Evolutionary conservation across 1,140 invertebrate genomes (phyloP).

Genomic region (Listronotus bonariensis): DNA sequence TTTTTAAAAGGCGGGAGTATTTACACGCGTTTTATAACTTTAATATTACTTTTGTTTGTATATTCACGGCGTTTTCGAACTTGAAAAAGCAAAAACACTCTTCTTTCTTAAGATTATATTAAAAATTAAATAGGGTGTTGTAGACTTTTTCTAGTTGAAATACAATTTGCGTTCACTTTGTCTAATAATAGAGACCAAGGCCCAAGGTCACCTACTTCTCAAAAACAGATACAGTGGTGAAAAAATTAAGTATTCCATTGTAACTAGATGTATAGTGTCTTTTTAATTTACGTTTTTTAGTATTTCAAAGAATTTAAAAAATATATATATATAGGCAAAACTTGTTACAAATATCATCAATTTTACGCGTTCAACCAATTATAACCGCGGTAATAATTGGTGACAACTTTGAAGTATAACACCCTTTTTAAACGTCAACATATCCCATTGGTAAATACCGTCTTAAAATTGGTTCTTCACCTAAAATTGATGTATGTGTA

Average conservation of each 20-base stretch:
- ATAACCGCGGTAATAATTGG: too few relatives aligned
- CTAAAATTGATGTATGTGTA: too few relatives aligned
- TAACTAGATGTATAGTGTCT: background rate
- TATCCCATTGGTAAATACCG: too few relatives aligned
- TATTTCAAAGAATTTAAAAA: too few relatives aligned
- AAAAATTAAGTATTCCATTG: background rate
- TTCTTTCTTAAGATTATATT: background rate
- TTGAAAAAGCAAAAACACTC: background rate
- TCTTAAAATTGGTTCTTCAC: too few relatives aligned
- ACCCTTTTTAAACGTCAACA: too few relatives aligned
- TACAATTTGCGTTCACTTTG: constrained; percentile 2
- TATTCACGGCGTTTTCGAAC: background rate
- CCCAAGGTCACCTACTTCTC: constrained; percentile 4
- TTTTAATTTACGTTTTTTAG: too few relatives aligned
- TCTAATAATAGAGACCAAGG: constrained; percentile 17
- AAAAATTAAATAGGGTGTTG: background rate
- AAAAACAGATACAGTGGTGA: background rate
- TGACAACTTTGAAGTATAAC: too few relatives aligned
- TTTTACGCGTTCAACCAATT: too few relatives aligned
- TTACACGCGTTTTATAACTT: constrained; percentile 45
- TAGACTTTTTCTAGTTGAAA: background rate
- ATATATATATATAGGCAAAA: too few relatives aligned
- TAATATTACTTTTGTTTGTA: constrained; percentile 26
- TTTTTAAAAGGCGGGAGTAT: constrained; percentile 50
- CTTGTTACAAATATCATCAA: too few relatives aligned